Evolutionary conservation across 2,888 invertebrate species (phyloP), one percentile per base, ranked within the genome.

Genomic region (Eupithecia vulgata): DNA sequence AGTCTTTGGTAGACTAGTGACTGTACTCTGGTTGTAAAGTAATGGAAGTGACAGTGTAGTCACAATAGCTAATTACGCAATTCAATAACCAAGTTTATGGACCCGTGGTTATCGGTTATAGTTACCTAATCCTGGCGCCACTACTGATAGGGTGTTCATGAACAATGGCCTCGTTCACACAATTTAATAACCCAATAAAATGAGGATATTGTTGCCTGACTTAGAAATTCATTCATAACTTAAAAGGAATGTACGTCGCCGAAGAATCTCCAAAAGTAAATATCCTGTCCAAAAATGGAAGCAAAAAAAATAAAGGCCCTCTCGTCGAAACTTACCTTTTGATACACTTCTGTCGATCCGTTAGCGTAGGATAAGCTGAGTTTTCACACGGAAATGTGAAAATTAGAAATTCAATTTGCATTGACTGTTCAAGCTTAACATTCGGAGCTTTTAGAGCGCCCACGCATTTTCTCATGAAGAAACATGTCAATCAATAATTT

Each of bases 101-200:
- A 78, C 76, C 62, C 67, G 78, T 74, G 80, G 78, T 78, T 77
- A 78, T 77, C 76, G 65, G 68, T 69, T 78, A 52, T 77, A 68
- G 77, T 80, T 81, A 78, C 78, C 79, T 79, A 78, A 82, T 75
- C 71, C 79, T 83, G 89, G 88, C 88, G 90, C 88, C 88, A 84
- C 74, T 73, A 62, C 76, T 78, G 84, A 86, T 83, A 83, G 81
- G 80, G 79, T 76, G 78, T 77, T 76, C 79, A 72, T 78, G 77
- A 77, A 83, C 82, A 85, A 83, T 82, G 70, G 72, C 77, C 81
- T 75, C 76, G 81, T 82, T 84, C 81, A 84, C 83, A 83, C 86
- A 87, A 86, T 88, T 85, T 86, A 86, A 83, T 83, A 83, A 82
- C 83, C 84, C 85, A 87, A 89, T 87, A 89, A 87, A 86, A 81